These are phyloP conservation scores for Tribolium castaneum DNA, from an alignment of 1,140 invertebrate genomes.

Conservation along the genomic window DNA sequence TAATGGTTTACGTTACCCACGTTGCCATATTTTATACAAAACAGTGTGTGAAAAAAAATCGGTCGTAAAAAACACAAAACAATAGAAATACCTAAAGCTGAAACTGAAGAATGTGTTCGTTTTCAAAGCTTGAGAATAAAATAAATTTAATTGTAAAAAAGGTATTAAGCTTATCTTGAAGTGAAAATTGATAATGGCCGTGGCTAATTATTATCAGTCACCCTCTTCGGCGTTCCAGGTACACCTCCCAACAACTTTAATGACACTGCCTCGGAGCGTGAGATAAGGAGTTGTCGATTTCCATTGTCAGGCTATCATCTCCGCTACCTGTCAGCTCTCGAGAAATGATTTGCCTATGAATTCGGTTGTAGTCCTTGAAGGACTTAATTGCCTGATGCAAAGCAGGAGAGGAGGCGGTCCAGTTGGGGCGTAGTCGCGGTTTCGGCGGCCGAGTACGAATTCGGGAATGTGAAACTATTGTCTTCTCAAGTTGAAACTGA, in stretches of 20 bases:
- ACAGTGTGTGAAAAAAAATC: neutral
- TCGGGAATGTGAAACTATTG: constrained; percentile 11
- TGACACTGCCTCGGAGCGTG: neutral
- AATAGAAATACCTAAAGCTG: too few relatives aligned
- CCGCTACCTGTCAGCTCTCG: constrained; percentile 15
- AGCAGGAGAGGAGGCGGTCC: neutral
- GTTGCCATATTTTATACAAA: neutral
- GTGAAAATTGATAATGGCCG: neutral
- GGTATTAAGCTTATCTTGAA: neutral
- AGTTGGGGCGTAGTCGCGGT: neutral
- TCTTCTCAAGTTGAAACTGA: constrained; percentile 47
- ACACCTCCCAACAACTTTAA: constrained; percentile 2
- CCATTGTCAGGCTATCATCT: constrained; percentile 18
- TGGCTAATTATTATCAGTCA: neutral
- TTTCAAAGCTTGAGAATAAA: too few relatives aligned
- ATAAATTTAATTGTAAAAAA: neutral
- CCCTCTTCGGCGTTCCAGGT: neutral
- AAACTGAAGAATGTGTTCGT: too few relatives aligned
- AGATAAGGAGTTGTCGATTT: constrained; percentile 19
- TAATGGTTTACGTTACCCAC: neutral
- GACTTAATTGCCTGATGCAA: neutral
- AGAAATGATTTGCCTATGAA: neutral
- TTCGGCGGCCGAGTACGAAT: neutral
- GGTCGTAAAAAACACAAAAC: neutral
- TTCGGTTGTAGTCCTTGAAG: too few relatives aligned